Percentiles rank a stretch among this genome's conserved stretches.
These are phyloP conservation scores for Acrobeloides nanus DNA, from an alignment of 2,888 invertebrate genomes.

Conservation along the genomic window DNA sequence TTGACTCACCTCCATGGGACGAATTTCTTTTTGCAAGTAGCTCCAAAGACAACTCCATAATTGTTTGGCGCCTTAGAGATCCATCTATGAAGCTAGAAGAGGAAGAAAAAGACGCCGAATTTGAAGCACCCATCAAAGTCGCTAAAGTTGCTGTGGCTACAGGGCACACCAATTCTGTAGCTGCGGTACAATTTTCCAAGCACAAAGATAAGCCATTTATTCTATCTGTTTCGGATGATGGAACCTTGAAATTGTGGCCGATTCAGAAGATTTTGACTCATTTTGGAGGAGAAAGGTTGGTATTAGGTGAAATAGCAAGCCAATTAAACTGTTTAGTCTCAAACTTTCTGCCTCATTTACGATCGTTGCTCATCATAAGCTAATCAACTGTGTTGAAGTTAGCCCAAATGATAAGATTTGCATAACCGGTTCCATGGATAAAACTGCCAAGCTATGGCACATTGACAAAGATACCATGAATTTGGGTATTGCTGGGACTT, in stretches of 20 bases:
- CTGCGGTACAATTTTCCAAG: conserved; percentile 57
- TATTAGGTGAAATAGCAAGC: not conserved
- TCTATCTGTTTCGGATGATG: conserved; percentile 78
- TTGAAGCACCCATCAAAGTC: not conserved
- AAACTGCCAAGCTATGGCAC: conserved; percentile 72
- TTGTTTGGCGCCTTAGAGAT: conserved; percentile 67
- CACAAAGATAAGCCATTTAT: conserved; percentile 46
- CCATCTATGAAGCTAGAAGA: too few relatives aligned
- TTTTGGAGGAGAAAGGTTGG: too few relatives aligned
- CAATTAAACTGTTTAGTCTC: conserved; percentile 14
- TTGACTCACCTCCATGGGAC: conserved; percentile 63
- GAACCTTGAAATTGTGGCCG: conserved; percentile 76
- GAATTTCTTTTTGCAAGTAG: conserved; percentile 64
- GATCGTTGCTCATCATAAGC: conserved; percentile 56
- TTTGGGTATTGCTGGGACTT: conserved; percentile 43
- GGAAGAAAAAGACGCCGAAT: conserved; percentile 10
- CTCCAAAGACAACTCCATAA: conserved; percentile 71
- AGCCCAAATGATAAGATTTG: conserved; percentile 75
- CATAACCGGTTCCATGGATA: conserved; percentile 88
- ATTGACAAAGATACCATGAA: conserved; percentile 55
- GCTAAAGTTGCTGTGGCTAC: conserved; percentile 69
- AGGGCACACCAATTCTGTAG: conserved; percentile 80
- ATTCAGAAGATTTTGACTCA: too few relatives aligned
- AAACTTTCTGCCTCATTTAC: conserved; percentile 43
- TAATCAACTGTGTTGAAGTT: conserved; percentile 72